Base-by-base conservation (phyloP, 2,113 vertebrate genomes). In the Hemicordylus capensis region DNA sequence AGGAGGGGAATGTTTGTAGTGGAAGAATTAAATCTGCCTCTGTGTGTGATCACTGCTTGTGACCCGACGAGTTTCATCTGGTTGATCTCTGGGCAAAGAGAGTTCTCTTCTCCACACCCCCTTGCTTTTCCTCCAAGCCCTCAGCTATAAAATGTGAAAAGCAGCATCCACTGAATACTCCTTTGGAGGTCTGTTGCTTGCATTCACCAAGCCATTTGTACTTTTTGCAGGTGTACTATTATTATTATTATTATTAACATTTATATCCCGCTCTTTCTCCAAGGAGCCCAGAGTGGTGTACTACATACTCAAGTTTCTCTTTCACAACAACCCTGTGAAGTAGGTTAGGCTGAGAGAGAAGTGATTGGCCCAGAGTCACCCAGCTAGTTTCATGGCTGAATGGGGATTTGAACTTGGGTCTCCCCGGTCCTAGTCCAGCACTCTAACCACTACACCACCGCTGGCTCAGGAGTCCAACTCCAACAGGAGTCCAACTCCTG, bases 401-500 rank as follows among this genome's bases (percentile, higher is more conserved):
- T n/a, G n/a, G n/a, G n/a, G n/a, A n/a, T n/a, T n/a, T n/a, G n/a
- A n/a, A n/a, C n/a, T n/a, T n/a, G n/a, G n/a, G n/a, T n/a, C n/a
- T n/a, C n/a, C n/a, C n/a, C n/a, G n/a, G n/a, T n/a, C n/a, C n/a
- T n/a, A n/a, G n/a, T n/a, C n/a, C n/a, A n/a, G n/a, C n/a, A n/a
- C n/a, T n/a, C n/a, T n/a, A n/a, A n/a, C n/a, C n/a, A n/a, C n/a
- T n/a, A n/a, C n/a, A n/a, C n/a, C n/a, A n/a, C n/a, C n/a, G n/a
- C n/a, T n/a, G n/a, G n/a, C n/a, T n/a, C n/a, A n/a, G n/a, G n/a
- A n/a, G n/a, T n/a, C n/a, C n/a, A n/a, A n/a, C n/a, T n/a, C n/a
- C n/a, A n/a, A n/a, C n/a, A n/a, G n/a, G n/a, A n/a, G 97, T 97
- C 96, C 95, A 96, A 96, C 94, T 96, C 97, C 97, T 97, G 97